phyloP scores from a whole-genome alignment of 2,888 invertebrate genomes.

The Macrosiphum euphorbiae region DNA sequence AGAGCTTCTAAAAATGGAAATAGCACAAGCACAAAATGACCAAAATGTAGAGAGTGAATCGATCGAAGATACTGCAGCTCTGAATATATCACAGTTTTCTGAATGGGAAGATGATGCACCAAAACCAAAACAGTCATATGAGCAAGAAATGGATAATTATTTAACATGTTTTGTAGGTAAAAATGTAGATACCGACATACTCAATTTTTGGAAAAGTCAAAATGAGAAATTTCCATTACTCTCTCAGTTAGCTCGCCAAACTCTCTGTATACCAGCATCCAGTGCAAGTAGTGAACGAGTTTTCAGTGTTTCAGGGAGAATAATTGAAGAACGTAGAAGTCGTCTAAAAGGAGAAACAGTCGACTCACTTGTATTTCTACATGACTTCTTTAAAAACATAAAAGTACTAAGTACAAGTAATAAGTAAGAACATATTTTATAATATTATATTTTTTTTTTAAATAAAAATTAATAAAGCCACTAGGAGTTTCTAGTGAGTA shows the following conservation, averaged over 20 bases:
- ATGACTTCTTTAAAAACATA: background rate
- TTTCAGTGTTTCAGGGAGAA: background rate
- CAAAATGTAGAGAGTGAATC: background rate
- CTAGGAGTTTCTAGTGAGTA: no score
- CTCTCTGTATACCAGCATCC: slow-evolving; percentile 2
- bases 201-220: slow-evolving; percentile 13
- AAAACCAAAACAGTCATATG: background rate
- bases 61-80: background rate
- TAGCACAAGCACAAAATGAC: background rate
- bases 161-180: background rate
- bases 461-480: no score
- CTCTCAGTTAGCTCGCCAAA: background rate
- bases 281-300: slow-evolving; percentile 1
- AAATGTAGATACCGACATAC: background rate
- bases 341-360: slow-evolving; percentile 9
- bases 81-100: background rate
- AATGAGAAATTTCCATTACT: background rate
- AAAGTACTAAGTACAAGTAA: background rate
- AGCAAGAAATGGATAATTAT: background rate
- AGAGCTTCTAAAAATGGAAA: slow-evolving; percentile 2
- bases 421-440: no score
- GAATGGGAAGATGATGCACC: background rate
- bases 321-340: background rate
- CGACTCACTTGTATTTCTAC: background rate
- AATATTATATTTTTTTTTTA: no score